Conservation (phyloP, 2,113 vertebrate species). For the Pseudopodoces humilis region DNA sequence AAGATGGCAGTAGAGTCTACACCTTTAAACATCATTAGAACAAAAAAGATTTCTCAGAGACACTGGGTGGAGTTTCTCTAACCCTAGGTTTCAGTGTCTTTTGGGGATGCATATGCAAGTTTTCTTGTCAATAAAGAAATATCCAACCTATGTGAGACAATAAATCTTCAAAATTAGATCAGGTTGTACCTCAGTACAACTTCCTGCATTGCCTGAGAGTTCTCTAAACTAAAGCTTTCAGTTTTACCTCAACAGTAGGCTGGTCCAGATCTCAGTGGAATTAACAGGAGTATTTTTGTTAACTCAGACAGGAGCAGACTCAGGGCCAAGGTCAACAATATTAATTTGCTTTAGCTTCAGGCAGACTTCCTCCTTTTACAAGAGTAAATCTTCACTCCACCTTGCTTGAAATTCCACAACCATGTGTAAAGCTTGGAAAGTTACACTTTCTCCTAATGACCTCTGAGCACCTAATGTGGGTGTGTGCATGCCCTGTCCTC, state of each 20-base stretch:
- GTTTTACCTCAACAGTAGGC: not conserved
- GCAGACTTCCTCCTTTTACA: conserved; percentile 1
- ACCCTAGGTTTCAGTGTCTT: not conserved
- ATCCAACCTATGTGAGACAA: not conserved
- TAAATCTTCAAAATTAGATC: not conserved
- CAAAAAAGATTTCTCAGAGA: not conserved
- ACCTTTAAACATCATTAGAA: not conserved
- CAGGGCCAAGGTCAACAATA: conserved; percentile 19
- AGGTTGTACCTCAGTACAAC: not conserved
- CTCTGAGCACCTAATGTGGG: not conserved
- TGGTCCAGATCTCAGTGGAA: not conserved
- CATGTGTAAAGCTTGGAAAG: not conserved
- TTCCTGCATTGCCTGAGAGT: not conserved
- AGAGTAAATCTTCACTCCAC: not conserved
- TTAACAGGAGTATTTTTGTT: not conserved
- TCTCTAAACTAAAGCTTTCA: not conserved
- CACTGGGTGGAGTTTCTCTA: not conserved
- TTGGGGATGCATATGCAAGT: not conserved
- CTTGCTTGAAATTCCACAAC: not conserved
- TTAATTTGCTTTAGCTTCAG: conserved; percentile 31
- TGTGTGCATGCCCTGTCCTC: not conserved
- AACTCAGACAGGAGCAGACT: not conserved
- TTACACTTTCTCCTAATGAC: not conserved
- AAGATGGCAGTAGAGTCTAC: not conserved
- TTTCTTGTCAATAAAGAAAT: not conserved